Evolutionary conservation across 2,113 vertebrate genomes (phyloP), one percentile per base, ranked within the genome.

Genomic region (Albula glossodonta): DNA sequence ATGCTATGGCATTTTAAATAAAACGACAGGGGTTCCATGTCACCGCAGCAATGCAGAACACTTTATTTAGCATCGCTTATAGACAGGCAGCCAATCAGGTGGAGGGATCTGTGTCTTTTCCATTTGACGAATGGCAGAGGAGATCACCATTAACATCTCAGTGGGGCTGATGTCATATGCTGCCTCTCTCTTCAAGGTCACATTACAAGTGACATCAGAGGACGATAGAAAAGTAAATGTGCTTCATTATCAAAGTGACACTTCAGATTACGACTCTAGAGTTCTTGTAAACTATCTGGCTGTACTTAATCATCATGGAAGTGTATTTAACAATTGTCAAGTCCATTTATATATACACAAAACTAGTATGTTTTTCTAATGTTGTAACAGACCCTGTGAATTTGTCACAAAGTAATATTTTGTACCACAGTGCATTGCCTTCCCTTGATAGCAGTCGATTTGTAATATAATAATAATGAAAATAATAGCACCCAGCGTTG

Each of bases 131-230:
- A 41, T 48, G 53, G 52, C 25, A 82, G 2, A 78, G 74, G 41
- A 78, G 41, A 78, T 78, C 25, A 25, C 78, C 78, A 74, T 79
- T 79, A 79, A 79, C 48, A 50, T 15, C 25, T 79, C 78, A 15
- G 41, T 79, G 31, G 78, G 78, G 78, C 49, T 48, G 10, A 19
- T 25, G 70, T 31, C n/a, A 8, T 74, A 22, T 22, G 9, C 70
- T 10, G 70, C 31, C n/a, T 74, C 22, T 74, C 70, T 78, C 3
- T 79, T 79, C 31, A 79, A 79, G 78, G 78, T 79, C 78, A 79
- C 78, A 49, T 79, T 17, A 49, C 41, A 17, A 25, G 31, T 13
- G 77, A 78, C 31, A 48, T 48, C 22, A 78, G 77, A 78, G 41
- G 77, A 48, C 77, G 77, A 49, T 49, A 49, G 13, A 5, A 49